Evolutionary conservation across 2,888 invertebrate species (phyloP), one percentile per base, ranked within the genome.

Genomic region (Stomorhina lunata): DNA sequence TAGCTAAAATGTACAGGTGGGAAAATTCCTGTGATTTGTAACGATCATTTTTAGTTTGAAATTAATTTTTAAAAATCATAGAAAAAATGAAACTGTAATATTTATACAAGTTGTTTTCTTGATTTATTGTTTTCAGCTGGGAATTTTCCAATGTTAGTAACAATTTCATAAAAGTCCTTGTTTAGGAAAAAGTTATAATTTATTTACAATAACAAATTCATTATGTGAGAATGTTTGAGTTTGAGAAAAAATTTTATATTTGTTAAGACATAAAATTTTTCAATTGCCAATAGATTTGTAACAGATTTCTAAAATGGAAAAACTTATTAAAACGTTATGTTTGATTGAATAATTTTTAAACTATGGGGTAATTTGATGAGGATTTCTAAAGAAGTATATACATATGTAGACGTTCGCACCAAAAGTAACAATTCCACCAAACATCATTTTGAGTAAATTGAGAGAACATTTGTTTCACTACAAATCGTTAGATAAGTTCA

Each of bases 21-120:
- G 77, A 83, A 80, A 83, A 80, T 83, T 77, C 77, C 68, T 72
- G 76, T 77, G 80, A 83, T 83, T 83, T 83, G 80, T 80, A 76
- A 61, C 72, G 40, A 83, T 77, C 72, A 83, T 65, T 83, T 80
- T 77, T 59, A 77, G 68, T 73, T 83, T 80, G 29, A 72, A 71
- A 77, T 68, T 76, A 80, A 68, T 80, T 80, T 82, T 71, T 69
- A 10, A 29, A 66, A 57, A 50, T n/a, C 43, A 66, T 27, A 53
- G 10, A 37, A 7, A 27, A 15, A 50, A 4, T 15, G 50, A 4
- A 59, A 40, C 50, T 40, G 15, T 37, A 37, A 55, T 20, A n/a
- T n/a, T n/a, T n/a, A n/a, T n/a, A n/a, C 73, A 48, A 79, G 57
- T 43, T 59, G 65, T 72, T 65, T 72, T 25, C 40, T 59, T 80